Evolutionary conservation across 2,888 invertebrate genomes (phyloP), one percentile per base, ranked within the genome.

Genomic region (Andrena chrysosceles): DNA sequence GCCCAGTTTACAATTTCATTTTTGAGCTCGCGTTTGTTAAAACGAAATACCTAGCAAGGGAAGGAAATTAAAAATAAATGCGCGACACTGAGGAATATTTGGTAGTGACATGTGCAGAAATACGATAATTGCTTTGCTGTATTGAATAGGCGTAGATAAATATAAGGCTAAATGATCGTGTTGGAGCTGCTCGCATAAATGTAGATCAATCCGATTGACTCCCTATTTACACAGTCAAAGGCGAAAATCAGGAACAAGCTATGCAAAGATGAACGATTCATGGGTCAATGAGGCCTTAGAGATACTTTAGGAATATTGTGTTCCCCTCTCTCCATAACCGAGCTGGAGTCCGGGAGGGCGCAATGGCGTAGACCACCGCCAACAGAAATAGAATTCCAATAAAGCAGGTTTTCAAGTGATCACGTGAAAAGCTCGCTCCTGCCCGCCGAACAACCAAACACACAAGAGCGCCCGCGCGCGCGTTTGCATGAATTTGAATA

Each of bases 201-300:
- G 68, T 64, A 54, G 68, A 59, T 63, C 67, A 70, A 75, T 75
- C 77, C 59, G 73, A 78, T 84, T 70, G 64, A 59, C 48, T 67
- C 26, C 29, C 73, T 69, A 70, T 83, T 77, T 83, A 63, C 67
- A 31, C 71, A 70, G 86, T 77, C 82, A 86, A 84, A 86, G 75
- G 83, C 72, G 83, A 71, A 73, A 85, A 85, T 79, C 85, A 77
- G 80, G 73, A 83, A 76, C 75, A 83, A 77, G 71, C 78, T 84
- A 83, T 76, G 86, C 82, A 86, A 85, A 87, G 85, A 87, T 85
- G 86, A 84, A 85, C 83, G 85, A 90, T 90, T 87, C 87, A 83
- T 85, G 86, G 89, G 88, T 90, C 90, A 91, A 91, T 90, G 84
- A 85, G 85, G 85, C 84, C 84, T 86, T 84, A 86, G 86, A 85